These are phyloP conservation scores for Copidosoma aretas DNA, from an alignment of 2,888 invertebrate genomes.

Conservation along the genomic window DNA sequence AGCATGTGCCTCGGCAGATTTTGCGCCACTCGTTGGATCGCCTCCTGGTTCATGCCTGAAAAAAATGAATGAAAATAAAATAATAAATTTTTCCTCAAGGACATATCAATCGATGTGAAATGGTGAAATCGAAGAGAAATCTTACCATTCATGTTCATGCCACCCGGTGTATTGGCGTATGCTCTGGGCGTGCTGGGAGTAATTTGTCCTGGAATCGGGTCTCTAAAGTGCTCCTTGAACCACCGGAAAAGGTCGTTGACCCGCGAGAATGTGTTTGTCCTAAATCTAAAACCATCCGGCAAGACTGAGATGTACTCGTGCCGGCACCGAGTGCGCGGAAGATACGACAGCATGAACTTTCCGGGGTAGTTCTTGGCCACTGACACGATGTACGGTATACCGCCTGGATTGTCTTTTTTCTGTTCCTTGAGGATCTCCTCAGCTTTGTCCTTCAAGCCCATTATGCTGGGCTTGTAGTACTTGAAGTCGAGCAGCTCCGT, in stretches of 20 bases:
- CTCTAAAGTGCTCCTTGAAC: constrained; percentile 98
- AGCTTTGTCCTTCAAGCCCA: constrained; percentile 84
- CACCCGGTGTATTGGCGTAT: constrained; percentile 66
- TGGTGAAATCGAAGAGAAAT: neutral
- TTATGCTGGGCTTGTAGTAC: constrained; percentile 81
- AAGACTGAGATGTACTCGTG: constrained; percentile 93
- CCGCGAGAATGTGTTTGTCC: constrained; percentile 86
- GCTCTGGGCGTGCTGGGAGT: constrained; percentile 79
- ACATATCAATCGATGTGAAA: neutral
- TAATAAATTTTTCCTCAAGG: neutral
- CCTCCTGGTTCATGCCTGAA: constrained; percentile 69
- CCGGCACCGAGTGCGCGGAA: constrained; percentile 82
- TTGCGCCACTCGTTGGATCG: constrained; percentile 75
- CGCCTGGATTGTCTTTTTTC: constrained; percentile 83
- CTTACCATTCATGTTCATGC: constrained; percentile 46
- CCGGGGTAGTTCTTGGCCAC: constrained; percentile 88
- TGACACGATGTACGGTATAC: constrained; percentile 87
- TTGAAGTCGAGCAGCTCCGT: constrained; percentile 91
- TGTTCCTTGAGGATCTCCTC: constrained; percentile 89
- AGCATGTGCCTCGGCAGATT: constrained; percentile 75
- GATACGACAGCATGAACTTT: constrained; percentile 91
- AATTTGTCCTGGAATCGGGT: constrained; percentile 76
- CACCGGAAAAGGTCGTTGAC: constrained; percentile 83
- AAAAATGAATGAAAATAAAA: neutral
- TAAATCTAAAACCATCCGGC: constrained; percentile 91